phyloP scores from a whole-genome alignment of 1,140 invertebrate genomes.

The Drosophila seguyi region DNA sequence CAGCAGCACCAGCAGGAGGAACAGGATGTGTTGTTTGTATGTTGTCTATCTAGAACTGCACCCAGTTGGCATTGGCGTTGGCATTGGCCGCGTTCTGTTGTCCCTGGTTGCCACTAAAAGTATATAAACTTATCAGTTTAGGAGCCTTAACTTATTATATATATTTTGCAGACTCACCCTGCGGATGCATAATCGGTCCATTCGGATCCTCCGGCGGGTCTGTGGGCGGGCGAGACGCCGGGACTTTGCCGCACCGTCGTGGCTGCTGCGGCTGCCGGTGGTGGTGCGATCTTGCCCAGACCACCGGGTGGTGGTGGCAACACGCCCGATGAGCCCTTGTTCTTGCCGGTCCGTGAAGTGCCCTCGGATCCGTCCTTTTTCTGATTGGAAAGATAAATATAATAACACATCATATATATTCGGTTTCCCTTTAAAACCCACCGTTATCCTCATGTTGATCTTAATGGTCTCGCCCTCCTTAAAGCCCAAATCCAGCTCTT shows the following conservation, averaged over 20 bases:
- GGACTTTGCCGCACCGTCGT: conserved; percentile 87
- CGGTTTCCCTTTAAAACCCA: conserved; percentile 86
- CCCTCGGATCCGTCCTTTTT: conserved; percentile 95
- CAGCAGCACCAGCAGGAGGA: conserved; percentile 44
- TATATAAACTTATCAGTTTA: neutral
- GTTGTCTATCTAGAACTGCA: conserved; percentile 88
- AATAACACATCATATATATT: no score
- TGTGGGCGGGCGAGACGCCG: conserved; percentile 90
- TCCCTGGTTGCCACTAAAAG: conserved; percentile 84
- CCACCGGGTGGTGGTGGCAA: conserved; percentile 84
- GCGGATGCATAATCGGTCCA: conserved; percentile 94
- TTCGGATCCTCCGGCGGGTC: conserved; percentile 87
- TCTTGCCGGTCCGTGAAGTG: conserved; percentile 87
- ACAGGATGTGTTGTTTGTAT: conserved; percentile 32
- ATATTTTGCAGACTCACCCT: conserved; percentile 82
- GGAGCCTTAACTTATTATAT: neutral
- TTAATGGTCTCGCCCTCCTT: conserved; percentile 99
- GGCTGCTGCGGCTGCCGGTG: conserved; percentile 92
- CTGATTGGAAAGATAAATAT: no score
- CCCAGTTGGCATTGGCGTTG: conserved; percentile 90
- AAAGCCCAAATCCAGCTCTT: conserved; percentile 97
- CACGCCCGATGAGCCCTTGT: conserved; percentile 84
- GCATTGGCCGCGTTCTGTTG: conserved; percentile 87
- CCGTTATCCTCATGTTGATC: conserved; percentile 99
- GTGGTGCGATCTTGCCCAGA: conserved; percentile 91